Conservation (phyloP, 2,797 vertebrate species). For the Ctenochaetus hawaiiensis region DNA sequence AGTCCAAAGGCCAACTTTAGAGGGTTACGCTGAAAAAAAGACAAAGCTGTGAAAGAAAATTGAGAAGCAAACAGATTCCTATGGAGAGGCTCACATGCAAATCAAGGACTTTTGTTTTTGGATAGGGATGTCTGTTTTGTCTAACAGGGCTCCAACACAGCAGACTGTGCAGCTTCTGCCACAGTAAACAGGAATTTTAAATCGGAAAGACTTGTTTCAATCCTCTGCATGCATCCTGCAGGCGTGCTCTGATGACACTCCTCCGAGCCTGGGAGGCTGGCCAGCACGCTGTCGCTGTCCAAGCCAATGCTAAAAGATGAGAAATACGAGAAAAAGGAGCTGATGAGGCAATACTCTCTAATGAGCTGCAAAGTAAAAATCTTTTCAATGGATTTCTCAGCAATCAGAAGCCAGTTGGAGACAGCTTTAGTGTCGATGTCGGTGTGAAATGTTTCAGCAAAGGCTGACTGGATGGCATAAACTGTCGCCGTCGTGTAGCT, state of each 20-base stretch:
- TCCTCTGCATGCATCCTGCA: slow-evolving; percentile 45
- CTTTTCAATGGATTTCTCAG: slow-evolving; percentile 67
- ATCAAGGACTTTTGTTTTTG: slow-evolving; percentile 36
- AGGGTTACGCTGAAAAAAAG: slow-evolving; percentile 27
- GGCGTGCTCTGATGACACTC: slow-evolving; percentile 53
- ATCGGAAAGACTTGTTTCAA: slow-evolving; percentile 49
- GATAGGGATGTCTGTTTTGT: slow-evolving; percentile 57
- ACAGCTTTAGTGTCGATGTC: slow-evolving; percentile 27
- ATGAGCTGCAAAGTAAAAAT: slow-evolving; percentile 68
- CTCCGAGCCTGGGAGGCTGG: slow-evolving; percentile 53
- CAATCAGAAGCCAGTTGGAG: slow-evolving; percentile 48
- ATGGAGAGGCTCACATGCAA: slow-evolving; percentile 32
- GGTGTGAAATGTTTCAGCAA: slow-evolving; percentile 43
- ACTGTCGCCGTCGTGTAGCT: slow-evolving; percentile 22
- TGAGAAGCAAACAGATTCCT: slow-evolving; percentile 38
- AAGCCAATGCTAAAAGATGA: slow-evolving; percentile 63
- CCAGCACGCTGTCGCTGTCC: slow-evolving; percentile 59
- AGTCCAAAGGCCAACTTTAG: slow-evolving; percentile 67
- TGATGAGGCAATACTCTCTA: slow-evolving; percentile 76
- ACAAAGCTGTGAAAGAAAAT: slow-evolving; percentile 66
- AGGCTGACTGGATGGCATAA: slow-evolving; percentile 38
- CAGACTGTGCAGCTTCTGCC: slow-evolving; percentile 53
- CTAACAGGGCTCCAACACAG: slow-evolving; percentile 47
- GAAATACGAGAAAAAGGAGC: slow-evolving; percentile 74
- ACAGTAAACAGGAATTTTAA: slow-evolving; percentile 62